Conservation (phyloP, 2,113 vertebrate species). For the Aegithalos caudatus region DNA sequence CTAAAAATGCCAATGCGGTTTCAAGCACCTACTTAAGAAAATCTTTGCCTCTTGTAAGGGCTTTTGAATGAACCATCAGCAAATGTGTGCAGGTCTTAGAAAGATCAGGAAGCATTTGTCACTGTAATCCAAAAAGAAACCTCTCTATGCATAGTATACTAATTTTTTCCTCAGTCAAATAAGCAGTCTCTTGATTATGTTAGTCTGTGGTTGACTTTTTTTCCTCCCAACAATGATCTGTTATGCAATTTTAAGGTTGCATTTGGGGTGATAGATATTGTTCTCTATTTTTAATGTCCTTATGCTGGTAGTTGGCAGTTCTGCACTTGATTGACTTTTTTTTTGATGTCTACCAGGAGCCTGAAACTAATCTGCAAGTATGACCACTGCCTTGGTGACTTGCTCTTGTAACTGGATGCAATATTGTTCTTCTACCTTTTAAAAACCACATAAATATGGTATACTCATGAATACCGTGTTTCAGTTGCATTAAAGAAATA, state of each 20-base stretch:
- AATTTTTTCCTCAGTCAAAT: background rate
- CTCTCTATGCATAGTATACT: background rate
- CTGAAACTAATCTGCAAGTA: background rate
- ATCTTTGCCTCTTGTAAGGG: background rate
- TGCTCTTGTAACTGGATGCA: background rate
- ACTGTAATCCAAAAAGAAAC: constrained; percentile 17
- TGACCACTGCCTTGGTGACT: background rate
- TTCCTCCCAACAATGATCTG: background rate
- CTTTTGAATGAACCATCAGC: constrained; percentile 14
- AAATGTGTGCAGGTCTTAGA: background rate
- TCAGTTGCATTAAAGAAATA: background rate
- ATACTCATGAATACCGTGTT: background rate
- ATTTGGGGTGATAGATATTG: background rate
- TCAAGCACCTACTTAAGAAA: constrained; percentile 35
- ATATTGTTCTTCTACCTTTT: background rate
- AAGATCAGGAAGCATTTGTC: constrained; percentile 18
- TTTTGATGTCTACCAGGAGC: background rate
- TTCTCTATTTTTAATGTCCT: background rate
- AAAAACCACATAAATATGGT: background rate
- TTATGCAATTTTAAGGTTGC: background rate
- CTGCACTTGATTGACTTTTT: background rate
- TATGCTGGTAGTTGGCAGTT: background rate
- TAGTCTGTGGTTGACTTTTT: background rate
- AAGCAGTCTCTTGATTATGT: constrained; percentile 8
- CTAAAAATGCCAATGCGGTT: background rate